These are phyloP conservation scores for Lutjanus erythropterus DNA, from an alignment of 2,113 vertebrate species.

Conservation along the genomic window DNA sequence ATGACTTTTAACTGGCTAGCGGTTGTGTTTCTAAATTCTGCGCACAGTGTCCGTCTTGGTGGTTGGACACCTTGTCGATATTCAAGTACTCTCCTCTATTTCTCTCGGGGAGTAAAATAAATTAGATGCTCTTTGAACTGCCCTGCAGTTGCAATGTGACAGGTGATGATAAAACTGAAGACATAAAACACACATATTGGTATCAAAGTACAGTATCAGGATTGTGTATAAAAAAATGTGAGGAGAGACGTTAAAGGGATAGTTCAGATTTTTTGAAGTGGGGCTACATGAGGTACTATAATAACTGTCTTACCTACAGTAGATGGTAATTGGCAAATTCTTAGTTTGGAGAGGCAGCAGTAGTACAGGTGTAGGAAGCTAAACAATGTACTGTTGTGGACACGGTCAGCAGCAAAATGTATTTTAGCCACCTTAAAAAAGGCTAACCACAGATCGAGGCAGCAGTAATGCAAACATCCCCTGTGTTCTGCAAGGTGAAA, in stretches of 20 bases:
- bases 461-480: too few species aligned
- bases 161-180: constrained; percentile 74
- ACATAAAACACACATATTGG: constrained; percentile 69
- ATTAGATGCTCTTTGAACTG: constrained; percentile 88
- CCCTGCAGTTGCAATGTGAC: constrained; percentile 88
- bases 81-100: constrained; percentile 85
- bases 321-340: too few species aligned
- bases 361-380: too few species aligned
- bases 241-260: constrained; percentile 56
- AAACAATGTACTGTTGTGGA: too few species aligned
- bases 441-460: too few species aligned
- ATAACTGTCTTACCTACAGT: too few species aligned
- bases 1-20: constrained; percentile 61
- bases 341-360: too few species aligned
- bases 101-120: constrained; percentile 84
- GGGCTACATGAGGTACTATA: too few species aligned
- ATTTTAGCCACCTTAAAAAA: too few species aligned
- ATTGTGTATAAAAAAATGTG: constrained; percentile 34
- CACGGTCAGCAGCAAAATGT: too few species aligned
- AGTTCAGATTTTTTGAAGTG: too few species aligned
- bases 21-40: constrained; percentile 72
- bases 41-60: constrained; percentile 82
- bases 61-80: constrained; percentile 86
- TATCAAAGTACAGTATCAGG: constrained; percentile 77
- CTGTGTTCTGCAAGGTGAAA: too few species aligned